phyloP scores from a whole-genome alignment of 2,113 vertebrate species.

The Orycteropus afer region DNA sequence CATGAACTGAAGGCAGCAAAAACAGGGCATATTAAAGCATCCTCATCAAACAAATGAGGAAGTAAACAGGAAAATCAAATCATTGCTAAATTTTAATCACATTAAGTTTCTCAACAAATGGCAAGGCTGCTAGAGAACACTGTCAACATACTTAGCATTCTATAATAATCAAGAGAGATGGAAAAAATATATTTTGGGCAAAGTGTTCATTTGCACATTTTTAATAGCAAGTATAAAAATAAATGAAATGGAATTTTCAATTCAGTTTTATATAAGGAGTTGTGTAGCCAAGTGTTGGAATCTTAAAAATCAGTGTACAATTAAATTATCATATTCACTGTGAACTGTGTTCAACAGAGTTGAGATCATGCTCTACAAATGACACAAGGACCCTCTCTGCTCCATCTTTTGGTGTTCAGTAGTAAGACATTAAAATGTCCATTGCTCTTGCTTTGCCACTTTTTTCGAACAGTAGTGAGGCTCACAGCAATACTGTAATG shows the following conservation, averaged over 20 bases:
- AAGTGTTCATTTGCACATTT: not conserved
- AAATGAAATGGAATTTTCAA: constrained; percentile 28
- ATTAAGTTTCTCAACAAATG: not conserved
- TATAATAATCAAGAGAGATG: not conserved
- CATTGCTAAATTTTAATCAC: not conserved
- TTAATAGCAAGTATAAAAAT: constrained; percentile 26
- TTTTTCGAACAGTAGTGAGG: not conserved
- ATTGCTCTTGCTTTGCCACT: no score
- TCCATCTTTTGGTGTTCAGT: fast-evolving
- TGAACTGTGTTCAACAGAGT: not conserved
- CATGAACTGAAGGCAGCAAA: not conserved
- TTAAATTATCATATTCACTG: not conserved
- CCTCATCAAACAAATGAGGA: not conserved
- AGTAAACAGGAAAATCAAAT: not conserved
- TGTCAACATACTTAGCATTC: not conserved
- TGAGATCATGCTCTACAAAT: not conserved
- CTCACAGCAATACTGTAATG: no score
- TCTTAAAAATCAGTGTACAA: not conserved
- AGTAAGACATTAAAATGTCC: not conserved
- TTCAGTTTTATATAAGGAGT: not conserved
- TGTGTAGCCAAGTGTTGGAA: not conserved
- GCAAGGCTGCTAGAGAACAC: not conserved
- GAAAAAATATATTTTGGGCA: not conserved
- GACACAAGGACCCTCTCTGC: not conserved
- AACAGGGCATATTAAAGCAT: not conserved